These are phyloP conservation scores for Tapirus indicus DNA, from an alignment of 2,797 vertebrate genomes.

Conservation along the genomic window DNA sequence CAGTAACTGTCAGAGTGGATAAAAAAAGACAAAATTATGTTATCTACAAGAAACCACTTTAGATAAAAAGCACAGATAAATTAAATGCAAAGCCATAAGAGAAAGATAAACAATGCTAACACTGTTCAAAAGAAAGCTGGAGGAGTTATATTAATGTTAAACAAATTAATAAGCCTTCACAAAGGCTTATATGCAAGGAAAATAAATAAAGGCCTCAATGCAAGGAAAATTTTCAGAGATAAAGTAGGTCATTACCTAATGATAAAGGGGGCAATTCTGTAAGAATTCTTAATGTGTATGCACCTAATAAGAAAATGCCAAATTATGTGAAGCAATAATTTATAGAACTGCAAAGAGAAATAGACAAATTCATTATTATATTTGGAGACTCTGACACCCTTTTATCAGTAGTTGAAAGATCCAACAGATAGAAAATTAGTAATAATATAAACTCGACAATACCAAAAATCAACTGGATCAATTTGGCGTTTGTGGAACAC, in stretches of 20 bases:
- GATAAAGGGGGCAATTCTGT: background rate
- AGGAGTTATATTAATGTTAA: background rate
- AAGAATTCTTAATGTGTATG: background rate
- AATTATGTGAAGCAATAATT: background rate
- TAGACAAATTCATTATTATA: background rate
- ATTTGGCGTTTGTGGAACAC: background rate
- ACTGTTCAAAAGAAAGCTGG: background rate
- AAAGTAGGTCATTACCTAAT: background rate
- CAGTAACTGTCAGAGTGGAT: background rate
- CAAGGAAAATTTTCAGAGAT: background rate
- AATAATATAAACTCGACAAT: background rate
- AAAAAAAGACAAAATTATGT: background rate
- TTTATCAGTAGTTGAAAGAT: background rate
- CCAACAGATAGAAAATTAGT: background rate
- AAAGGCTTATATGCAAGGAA: too few species aligned
- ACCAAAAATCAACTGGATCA: background rate
- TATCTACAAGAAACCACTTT: background rate
- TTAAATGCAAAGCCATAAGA: background rate
- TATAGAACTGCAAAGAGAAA: background rate
- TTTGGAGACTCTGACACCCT: background rate
- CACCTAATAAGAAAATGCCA: background rate
- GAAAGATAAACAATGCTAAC: background rate
- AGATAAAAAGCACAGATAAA: background rate
- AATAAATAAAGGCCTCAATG: background rate
- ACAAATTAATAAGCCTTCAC: too few species aligned